A percentile compares a stretch with the other conserved stretches of the same genome.
phyloP scores from a whole-genome alignment of 1,140 invertebrate species.

The Drosophila varians region DNA sequence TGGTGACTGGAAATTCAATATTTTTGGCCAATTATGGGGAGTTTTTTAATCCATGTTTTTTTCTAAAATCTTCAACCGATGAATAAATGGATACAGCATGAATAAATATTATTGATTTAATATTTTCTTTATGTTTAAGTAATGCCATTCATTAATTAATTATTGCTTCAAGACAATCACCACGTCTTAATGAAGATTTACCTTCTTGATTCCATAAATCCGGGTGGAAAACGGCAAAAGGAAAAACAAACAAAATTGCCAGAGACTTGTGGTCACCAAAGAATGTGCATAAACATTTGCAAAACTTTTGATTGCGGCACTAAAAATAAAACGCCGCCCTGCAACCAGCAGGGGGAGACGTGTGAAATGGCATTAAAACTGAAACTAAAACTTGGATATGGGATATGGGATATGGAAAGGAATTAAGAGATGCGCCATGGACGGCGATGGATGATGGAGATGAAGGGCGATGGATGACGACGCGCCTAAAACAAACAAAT shows the following conservation, averaged over 20 bases:
- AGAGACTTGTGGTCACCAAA: constrained; percentile 69
- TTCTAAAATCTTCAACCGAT: too few relatives aligned
- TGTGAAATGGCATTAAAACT: constrained; percentile 53
- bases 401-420: constrained; percentile 4
- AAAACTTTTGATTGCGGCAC: constrained; percentile 72
- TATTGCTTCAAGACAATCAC: background rate
- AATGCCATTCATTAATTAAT: background rate
- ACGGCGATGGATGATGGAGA: background rate
- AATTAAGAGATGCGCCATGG: background rate
- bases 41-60: too few relatives aligned
- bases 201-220: background rate
- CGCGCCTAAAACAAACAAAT: constrained; percentile 81
- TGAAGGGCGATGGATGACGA: constrained; percentile 39
- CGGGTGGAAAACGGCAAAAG: constrained; percentile 1
- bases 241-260: constrained; percentile 49
- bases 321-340: constrained; percentile 51
- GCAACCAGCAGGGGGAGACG: constrained; percentile 23
- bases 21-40: too few relatives aligned
- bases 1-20: too few relatives aligned
- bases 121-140: too few relatives aligned
- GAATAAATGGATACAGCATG: too few relatives aligned
- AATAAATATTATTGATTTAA: too few relatives aligned
- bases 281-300: constrained; percentile 75
- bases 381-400: constrained; percentile 45
- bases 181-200: background rate